These are phyloP conservation scores for Chaetops frenatus DNA, from an alignment of 2,113 vertebrate species.

Conservation along the genomic window DNA sequence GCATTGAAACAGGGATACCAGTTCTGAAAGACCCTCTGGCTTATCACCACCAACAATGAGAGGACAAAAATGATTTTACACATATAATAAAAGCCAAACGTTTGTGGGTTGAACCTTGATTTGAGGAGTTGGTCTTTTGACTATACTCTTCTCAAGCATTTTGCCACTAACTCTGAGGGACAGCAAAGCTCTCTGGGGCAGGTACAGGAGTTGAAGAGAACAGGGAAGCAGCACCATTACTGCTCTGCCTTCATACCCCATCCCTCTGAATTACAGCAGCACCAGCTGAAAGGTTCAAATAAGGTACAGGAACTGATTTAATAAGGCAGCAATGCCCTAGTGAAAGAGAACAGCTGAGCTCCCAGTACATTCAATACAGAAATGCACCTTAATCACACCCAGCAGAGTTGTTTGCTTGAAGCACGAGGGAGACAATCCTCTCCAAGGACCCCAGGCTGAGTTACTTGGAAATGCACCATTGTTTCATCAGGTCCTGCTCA, in stretches of 20 bases:
- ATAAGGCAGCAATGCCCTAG: background rate
- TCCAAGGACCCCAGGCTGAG: background rate
- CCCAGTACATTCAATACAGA: background rate
- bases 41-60: background rate
- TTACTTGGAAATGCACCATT: constrained; percentile 36
- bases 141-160: background rate
- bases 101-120: background rate
- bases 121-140: background rate
- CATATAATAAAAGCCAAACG: background rate
- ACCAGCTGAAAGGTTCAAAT: background rate
- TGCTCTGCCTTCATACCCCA: background rate
- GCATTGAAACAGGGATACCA: background rate
- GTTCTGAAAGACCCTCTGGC: background rate
- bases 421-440: background rate
- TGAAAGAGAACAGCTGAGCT: background rate
- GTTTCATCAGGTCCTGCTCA: constrained; percentile 64
- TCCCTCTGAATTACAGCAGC: background rate
- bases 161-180: background rate
- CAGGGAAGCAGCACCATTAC: background rate
- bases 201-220: background rate
- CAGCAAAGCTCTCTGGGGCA: background rate
- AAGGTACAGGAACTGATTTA: constrained; percentile 18
- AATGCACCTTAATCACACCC: constrained; percentile 30
- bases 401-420: constrained; percentile 26
- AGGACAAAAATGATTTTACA: background rate